Evolutionary conservation across 1,140 invertebrate species (phyloP).

Genomic region (Meteorus sp.): DNA sequence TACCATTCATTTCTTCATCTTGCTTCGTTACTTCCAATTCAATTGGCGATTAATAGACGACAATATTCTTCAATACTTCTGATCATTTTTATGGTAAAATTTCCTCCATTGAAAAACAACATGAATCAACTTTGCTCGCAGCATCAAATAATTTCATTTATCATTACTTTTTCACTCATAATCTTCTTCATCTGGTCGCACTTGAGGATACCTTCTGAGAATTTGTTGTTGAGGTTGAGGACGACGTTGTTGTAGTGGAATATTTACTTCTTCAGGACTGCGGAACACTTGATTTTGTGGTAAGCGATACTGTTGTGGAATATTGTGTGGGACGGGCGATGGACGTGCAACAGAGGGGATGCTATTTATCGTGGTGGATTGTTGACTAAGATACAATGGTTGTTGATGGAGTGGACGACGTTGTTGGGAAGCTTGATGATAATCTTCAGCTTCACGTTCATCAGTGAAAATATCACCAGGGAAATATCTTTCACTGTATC

Average conservation of each 20-base stretch:
- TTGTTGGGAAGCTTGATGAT: slow-evolving; percentile 44
- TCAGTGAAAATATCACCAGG: slow-evolving; percentile 74
- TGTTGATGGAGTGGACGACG: slow-evolving; percentile 43
- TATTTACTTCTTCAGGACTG: slow-evolving; percentile 83
- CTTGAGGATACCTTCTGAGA: slow-evolving; percentile 52
- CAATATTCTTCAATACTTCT: too few relatives aligned
- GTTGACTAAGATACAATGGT: slow-evolving; percentile 40
- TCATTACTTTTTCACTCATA: slow-evolving; percentile 44
- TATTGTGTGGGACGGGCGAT: slow-evolving; percentile 32
- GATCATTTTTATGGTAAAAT: too few relatives aligned
- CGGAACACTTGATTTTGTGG: slow-evolving; percentile 71
- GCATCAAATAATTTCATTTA: too few relatives aligned
- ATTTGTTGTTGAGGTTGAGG: slow-evolving; percentile 51
- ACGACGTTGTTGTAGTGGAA: slow-evolving; percentile 75
- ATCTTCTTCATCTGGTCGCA: slow-evolving; percentile 54
- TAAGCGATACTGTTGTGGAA: slow-evolving; percentile 45
- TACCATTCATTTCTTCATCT: background rate
- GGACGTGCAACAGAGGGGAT: slow-evolving; percentile 48
- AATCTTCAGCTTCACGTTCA: slow-evolving; percentile 67
- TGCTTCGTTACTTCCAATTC: background rate
- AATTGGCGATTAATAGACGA: background rate
- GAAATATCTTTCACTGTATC: slow-evolving; percentile 85
- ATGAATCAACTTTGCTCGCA: too few relatives aligned
- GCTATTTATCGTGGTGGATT: slow-evolving; percentile 47
- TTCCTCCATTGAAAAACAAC: background rate